Evolutionary conservation across 1,140 invertebrate species (phyloP), one percentile per base, ranked within the genome.

Genomic region (Cydia amplana): DNA sequence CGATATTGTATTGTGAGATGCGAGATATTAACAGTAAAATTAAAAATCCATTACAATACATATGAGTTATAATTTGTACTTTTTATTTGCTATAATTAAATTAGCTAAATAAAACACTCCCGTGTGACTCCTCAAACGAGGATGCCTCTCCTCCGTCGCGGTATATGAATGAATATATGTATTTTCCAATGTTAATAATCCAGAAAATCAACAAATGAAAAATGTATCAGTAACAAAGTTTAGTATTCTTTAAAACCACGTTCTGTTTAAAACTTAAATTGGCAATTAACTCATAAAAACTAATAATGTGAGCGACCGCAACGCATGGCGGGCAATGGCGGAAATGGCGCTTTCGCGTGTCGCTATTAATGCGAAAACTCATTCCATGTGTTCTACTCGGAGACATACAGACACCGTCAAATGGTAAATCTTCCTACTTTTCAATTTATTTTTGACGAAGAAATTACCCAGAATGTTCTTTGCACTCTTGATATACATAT

Each of bases 341-440:
- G 65, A 70, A 70, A 70, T 70, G 65, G 65, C 10, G 65, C n/a
- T 70, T 36, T 70, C 65, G 65, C 65, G 65, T 70, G 65, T 43
- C 55, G 55, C 65, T 70, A 70, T 32, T 36, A 65, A 65, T 36
- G 64, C 64, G 18, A 36, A 18, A 70, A 70, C 65, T 70, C 55
- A 60, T 23, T 70, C 32, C 65, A 40, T 40, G 36, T 70, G 36
- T 70, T 70, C 25, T 28, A 67, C 64, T 20, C 9, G n/a, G n/a
- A 40, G 23, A 32, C n/a, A 36, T 18, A 70, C 32, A 40, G 32
- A 36, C 65, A 65, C 28, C 64, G 0, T 43, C 16, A 43, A 1
- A 23, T 20, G 20, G 16, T n/a, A 18, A 18, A 51, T 7, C n/a
- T 18, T 18, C 46, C 7, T 6, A 16, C 3, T 46, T 14, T 46